phyloP scores from a whole-genome alignment of 2,888 invertebrate species.

The Sepioteuthis lessoniana region DNA sequence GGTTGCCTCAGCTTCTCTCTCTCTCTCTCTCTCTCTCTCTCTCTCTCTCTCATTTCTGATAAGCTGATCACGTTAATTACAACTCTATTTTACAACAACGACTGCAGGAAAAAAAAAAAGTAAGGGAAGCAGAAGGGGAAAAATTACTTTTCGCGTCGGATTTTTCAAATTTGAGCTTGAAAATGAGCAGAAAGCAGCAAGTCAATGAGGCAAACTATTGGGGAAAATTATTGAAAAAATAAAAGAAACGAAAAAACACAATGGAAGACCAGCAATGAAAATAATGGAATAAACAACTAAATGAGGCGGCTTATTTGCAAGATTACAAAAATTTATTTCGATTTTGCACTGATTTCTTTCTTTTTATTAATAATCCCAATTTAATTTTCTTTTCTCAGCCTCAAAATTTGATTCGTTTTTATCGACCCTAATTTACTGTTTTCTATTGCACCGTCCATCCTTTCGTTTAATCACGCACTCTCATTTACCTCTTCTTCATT shows the following conservation, averaged over 20 bases:
- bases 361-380: too few species aligned
- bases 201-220: not conserved
- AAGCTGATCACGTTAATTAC: constrained; percentile 8
- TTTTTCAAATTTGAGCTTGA: not conserved
- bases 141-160: not conserved
- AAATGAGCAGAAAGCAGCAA: not conserved
- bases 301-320: not conserved
- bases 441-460: too few species aligned
- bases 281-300: not conserved
- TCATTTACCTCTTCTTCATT: too few species aligned
- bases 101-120: not conserved
- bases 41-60: too few species aligned
- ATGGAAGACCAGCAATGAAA: not conserved
- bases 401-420: too few species aligned
- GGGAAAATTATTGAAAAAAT: not conserved
- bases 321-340: not conserved
- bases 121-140: not conserved
- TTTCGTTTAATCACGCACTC: too few species aligned
- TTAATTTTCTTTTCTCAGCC: too few species aligned
- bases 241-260: not conserved
- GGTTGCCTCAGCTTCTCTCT: not conserved
- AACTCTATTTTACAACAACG: not conserved
- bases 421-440: too few species aligned
- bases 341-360: too few species aligned
- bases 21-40: too few species aligned